phyloP scores from a whole-genome alignment of 2,797 vertebrate genomes.

The Syndactyla subalaris region DNA sequence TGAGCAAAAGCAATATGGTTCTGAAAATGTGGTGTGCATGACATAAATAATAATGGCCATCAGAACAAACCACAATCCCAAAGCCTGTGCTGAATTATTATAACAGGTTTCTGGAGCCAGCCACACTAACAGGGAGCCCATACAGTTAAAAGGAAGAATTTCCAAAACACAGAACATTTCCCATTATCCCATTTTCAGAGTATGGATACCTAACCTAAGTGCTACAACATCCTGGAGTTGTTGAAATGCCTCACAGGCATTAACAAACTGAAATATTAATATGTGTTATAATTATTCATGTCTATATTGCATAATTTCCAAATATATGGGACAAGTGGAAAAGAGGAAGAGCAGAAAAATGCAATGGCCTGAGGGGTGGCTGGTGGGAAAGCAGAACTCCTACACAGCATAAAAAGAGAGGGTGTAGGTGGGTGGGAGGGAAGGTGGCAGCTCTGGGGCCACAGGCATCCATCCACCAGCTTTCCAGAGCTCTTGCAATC shows the following conservation, averaged over 20 bases:
- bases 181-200: slow-evolving; percentile 12
- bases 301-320: not conserved
- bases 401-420: not conserved
- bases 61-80: slow-evolving; percentile 48
- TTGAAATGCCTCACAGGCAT: slow-evolving; percentile 5
- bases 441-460: not conserved
- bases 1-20: slow-evolving; percentile 55
- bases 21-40: slow-evolving; percentile 49
- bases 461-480: not conserved
- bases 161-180: slow-evolving; percentile 3
- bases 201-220: not conserved
- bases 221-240: not conserved
- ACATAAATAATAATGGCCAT: slow-evolving; percentile 60
- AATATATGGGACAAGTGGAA: not conserved
- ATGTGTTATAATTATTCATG: not conserved
- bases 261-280: slow-evolving; percentile 17
- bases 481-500: not conserved
- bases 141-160: not conserved
- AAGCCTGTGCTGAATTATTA: slow-evolving; percentile 51
- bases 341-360: not conserved
- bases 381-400: not conserved
- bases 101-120: not conserved
- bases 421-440: not conserved
- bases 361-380: not conserved
- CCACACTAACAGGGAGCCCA: not conserved